These are phyloP conservation scores for Meteorus cinctellus DNA, from an alignment of 2,888 invertebrate species.

Conservation along the genomic window DNA sequence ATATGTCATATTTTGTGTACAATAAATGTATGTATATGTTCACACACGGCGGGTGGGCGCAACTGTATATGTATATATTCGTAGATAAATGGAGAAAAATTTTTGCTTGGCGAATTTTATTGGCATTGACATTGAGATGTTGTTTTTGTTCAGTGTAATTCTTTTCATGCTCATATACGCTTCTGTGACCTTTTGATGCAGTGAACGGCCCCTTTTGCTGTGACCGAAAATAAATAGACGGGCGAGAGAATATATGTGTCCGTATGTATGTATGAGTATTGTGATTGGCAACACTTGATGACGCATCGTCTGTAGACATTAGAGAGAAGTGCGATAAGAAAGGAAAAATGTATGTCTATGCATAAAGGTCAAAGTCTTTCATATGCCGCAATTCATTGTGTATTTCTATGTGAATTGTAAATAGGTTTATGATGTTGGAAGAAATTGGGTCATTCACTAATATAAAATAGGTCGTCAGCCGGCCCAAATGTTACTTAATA, in stretches of 20 bases:
- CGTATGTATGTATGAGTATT: background rate
- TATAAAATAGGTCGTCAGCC: background rate
- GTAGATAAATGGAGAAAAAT: constrained; percentile 11
- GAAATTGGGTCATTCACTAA: constrained; percentile 10
- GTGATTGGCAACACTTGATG: constrained; percentile 3
- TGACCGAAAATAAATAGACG: constrained; percentile 1
- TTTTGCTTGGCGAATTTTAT: background rate
- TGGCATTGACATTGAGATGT: background rate
- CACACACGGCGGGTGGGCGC: background rate
- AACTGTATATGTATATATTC: background rate
- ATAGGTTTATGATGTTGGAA: background rate
- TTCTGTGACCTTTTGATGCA: background rate
- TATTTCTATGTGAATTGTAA: background rate
- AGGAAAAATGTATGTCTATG: background rate
- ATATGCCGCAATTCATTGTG: background rate
- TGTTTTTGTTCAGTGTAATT: background rate
- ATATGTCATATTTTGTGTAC: background rate
- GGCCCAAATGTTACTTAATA: background rate
- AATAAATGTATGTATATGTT: background rate
- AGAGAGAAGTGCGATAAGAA: background rate
- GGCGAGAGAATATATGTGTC: background rate
- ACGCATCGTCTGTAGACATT: constrained; percentile 10
- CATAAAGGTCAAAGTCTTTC: constrained; percentile 13
- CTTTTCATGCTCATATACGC: background rate
- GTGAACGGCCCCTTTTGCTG: background rate